Evolutionary conservation across 37 sponge, comb jelly and placozoan genomes (phyloP), one percentile per base, ranked within the genome.

Genomic region (Mnemiopsis leidyi): DNA sequence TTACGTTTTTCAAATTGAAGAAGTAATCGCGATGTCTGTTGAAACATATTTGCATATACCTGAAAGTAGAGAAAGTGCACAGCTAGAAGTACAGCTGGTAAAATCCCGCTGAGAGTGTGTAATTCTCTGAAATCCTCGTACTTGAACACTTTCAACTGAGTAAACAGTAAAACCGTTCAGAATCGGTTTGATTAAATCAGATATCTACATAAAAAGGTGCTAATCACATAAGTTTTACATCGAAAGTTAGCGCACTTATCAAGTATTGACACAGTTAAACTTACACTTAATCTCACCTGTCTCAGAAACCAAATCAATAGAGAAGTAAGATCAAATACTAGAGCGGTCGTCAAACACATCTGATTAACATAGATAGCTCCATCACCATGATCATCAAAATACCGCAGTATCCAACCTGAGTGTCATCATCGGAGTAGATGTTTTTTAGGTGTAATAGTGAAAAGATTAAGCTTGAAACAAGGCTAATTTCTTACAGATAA

Each of bases 101-200:
- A 25, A 71, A 28, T 25, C 5, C 30, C 30, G 25, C 30, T 71
- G 3, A 71, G n/a, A 23, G 7, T 71, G 75, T 71, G 75, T 71
- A 71, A 28, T 18, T 71, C 75, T 28, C 75, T 71, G 30, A 71
- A 71, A 71, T 71, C 75, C 30, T 71, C 75, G 30, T 71, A 71
- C 75, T 71, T 71, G 75, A 71, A 71, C 20, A 71, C 25, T 28
- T 71, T 71, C 3, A 71, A 5, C 75, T 71, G 75, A 71, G 30
- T 67, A 67, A 20, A 67, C 20, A 21, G 68, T 67, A 67, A 67
- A 67, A 13, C 68, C 68, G 20, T 21, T 20, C 68, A 21, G 13
- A 20, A 67, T 21, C 13, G 13, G 20, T 67, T 21, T 67, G 13
- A 21, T 67, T n/a, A n/a, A n/a, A 61, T 21, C 68, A 61, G 68